Evolutionary conservation across 2,797 vertebrate genomes (phyloP).

Genomic region (Lindbergichthys nudifrons): DNA sequence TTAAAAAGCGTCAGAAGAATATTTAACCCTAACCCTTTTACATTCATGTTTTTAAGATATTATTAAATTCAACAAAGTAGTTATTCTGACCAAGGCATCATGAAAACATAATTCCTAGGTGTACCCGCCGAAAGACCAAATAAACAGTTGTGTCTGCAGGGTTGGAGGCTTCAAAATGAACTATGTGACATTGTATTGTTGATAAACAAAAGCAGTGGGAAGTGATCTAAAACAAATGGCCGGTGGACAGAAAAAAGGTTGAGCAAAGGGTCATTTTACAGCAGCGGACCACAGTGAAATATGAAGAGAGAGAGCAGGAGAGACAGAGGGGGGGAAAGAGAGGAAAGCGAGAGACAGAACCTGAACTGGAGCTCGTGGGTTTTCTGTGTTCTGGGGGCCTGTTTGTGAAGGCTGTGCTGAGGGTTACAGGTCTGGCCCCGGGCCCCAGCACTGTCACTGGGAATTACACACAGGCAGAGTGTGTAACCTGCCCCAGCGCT

Average conservation of each 20-base stretch:
- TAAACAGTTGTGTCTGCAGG: slow-evolving; percentile 5
- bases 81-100: neutral
- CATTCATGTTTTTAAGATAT: neutral
- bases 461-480: slow-evolving; percentile 75
- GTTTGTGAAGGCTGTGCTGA: slow-evolving; percentile 64
- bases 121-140: neutral
- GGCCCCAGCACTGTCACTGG: slow-evolving; percentile 72
- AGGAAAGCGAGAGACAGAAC: slow-evolving; percentile 28
- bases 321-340: slow-evolving; percentile 4
- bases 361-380: slow-evolving; percentile 46
- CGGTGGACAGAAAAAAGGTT: slow-evolving; percentile 44
- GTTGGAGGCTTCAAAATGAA: neutral
- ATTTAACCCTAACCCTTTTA: too few relatives aligned
- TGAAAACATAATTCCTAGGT: slow-evolving; percentile 7
- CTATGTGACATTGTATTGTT: slow-evolving; percentile 31
- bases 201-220: slow-evolving; percentile 45
- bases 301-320: neutral
- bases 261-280: slow-evolving; percentile 46
- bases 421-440: slow-evolving; percentile 72
- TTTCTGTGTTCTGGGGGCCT: slow-evolving; percentile 61
- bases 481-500: slow-evolving; percentile 72
- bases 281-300: slow-evolving; percentile 5
- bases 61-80: neutral
- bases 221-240: slow-evolving; percentile 47
- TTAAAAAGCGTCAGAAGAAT: neutral